Evolutionary conservation across 1,140 invertebrate species (phyloP), one percentile per base, ranked within the genome.

Genomic region (Panagrolaimus sp.): DNA sequence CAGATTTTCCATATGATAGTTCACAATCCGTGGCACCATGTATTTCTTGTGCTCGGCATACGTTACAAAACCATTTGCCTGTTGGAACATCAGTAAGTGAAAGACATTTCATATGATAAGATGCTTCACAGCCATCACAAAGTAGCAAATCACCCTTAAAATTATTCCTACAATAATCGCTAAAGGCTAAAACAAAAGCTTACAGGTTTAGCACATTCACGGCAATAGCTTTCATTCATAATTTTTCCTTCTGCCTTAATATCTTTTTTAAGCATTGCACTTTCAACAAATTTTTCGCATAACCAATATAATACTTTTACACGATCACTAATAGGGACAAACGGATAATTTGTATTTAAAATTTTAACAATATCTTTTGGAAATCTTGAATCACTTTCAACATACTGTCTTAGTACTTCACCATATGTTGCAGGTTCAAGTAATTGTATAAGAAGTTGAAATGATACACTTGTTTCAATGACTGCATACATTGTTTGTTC

Each of bases 201-300:
- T 7, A 38, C 74, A 2, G 65, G 47, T 57, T 78, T 78, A 9
- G 96, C 93, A 84, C 96, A 98, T 51, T 91, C 89, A 79, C 94
- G 87, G 83, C 93, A 97, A 38, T 4, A 38, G 82, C 95, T 92
- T 83, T 96, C 92, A 85, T 96, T 92, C 42, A 48, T 20, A 16
- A 68, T 64, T 16, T 72, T 77, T n/a, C 66, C 66, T 14, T 74
- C 75, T 20, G 62, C 46, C 13, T 66, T 61, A n/a, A 76, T 31
- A 14, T 76, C 20, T 14, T 66, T 43, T 14, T 65, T 65, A 16
- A 75, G 72, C 43, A 67, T 53, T 14, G 14, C 57, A 11, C 72
- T 67, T n/a, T 75, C 47, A 31, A 78, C 62, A 27, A 76, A 78
- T 13, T 69, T 69, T 1, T 76, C 76, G 47, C 76, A 78, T 43